Percentiles rank a stretch among this genome's conserved stretches.
These are phyloP conservation scores for Toxotes jaculatrix DNA, from an alignment of 2,113 vertebrate genomes.

Conservation along the genomic window DNA sequence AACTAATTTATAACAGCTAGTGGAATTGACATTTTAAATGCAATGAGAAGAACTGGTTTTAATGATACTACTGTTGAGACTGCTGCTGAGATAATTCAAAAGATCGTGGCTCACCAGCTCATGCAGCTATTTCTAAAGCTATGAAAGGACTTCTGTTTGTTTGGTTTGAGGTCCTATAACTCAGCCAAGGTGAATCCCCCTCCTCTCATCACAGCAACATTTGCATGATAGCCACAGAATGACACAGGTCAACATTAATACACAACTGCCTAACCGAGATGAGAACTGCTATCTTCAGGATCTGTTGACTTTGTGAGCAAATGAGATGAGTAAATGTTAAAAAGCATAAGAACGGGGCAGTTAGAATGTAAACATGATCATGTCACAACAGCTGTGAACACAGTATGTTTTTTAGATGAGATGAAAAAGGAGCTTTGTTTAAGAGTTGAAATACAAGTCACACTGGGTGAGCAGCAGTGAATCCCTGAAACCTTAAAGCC, in stretches of 20 bases:
- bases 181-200: background rate
- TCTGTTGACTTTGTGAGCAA: slow-evolving; percentile 57
- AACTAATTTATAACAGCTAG: slow-evolving; percentile 14
- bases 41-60: slow-evolving; percentile 10
- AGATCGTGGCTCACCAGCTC: background rate
- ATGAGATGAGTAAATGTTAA: slow-evolving; percentile 28
- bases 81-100: background rate
- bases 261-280: background rate
- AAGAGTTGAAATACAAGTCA: slow-evolving; percentile 49
- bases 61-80: background rate
- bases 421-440: slow-evolving; percentile 38
- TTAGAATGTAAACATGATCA: slow-evolving; percentile 53
- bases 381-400: slow-evolving; percentile 45
- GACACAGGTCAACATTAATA: slow-evolving; percentile 32
- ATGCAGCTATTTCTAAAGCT: background rate
- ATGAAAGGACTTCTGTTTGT: slow-evolving; percentile 26
- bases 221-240: slow-evolving; percentile 44
- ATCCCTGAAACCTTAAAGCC: slow-evolving; percentile 30
- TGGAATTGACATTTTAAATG: slow-evolving; percentile 9
- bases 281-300: slow-evolving; percentile 30
- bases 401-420: slow-evolving; percentile 8
- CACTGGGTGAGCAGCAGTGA: slow-evolving; percentile 15
- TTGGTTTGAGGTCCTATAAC: background rate
- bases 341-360: slow-evolving; percentile 29
- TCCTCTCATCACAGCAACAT: slow-evolving; percentile 26